Evolutionary conservation across 2,888 invertebrate genomes (phyloP).

Genomic region (Oasisia sp.): DNA sequence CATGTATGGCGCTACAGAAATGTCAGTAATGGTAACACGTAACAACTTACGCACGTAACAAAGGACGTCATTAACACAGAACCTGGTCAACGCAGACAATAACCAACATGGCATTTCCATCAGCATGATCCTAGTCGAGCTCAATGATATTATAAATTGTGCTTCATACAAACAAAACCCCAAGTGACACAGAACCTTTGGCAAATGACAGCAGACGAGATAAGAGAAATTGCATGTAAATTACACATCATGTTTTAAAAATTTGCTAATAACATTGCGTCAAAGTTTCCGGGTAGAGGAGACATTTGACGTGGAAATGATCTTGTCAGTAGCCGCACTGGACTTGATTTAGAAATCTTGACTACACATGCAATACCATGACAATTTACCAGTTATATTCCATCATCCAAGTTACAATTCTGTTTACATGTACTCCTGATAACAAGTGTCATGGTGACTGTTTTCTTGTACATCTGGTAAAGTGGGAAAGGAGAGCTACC

Average conservation of each 20-base stretch:
- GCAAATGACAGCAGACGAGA: neutral
- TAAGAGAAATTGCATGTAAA: conserved; percentile 1
- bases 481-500: no score
- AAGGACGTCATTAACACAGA: neutral
- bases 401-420: neutral
- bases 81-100: neutral
- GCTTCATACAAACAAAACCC: neutral
- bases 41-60: neutral
- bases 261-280: neutral
- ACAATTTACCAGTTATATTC: neutral
- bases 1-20: no score
- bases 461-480: no score
- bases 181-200: neutral
- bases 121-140: neutral
- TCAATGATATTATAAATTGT: neutral
- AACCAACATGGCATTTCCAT: neutral
- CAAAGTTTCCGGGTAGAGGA: neutral
- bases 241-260: neutral
- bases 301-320: neutral
- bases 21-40: neutral
- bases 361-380: neutral
- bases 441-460: neutral
- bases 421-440: no score
- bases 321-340: neutral
- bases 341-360: neutral